phyloP scores from a whole-genome alignment of 2,113 vertebrate genomes.

The Grammomys surdaster region DNA sequence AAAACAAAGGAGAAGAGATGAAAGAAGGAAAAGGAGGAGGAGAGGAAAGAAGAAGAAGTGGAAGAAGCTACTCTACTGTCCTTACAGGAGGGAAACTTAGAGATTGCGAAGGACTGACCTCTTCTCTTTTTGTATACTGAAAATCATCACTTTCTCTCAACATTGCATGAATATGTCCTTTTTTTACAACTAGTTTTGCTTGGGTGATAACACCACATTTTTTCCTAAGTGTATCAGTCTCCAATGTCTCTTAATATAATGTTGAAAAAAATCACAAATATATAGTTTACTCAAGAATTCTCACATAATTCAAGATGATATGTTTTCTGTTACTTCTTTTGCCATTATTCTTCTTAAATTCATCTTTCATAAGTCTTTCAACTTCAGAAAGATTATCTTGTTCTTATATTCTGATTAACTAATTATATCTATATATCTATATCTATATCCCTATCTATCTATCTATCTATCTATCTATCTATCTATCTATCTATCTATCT shows the following conservation, averaged over 20 bases:
- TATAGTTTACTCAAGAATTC: neutral
- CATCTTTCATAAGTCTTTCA: neutral
- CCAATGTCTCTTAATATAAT: neutral
- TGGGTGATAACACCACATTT: neutral
- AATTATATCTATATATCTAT: neutral
- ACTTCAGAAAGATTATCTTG: neutral
- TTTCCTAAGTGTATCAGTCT: neutral
- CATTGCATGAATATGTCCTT: neutral
- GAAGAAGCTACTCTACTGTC: neutral
- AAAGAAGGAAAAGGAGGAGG: neutral
- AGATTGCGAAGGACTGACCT: neutral
- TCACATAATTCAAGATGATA: neutral
- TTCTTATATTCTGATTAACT: neutral
- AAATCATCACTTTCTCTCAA: conserved; percentile 12
- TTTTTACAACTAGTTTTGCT: conserved; percentile 2
- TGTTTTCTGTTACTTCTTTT: neutral
- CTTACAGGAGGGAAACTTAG: neutral
- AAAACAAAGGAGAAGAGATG: neutral
- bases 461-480: neutral
- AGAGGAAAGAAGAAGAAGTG: no score
- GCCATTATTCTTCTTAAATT: neutral
- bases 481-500: no score
- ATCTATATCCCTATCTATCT: neutral
- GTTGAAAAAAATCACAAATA: conserved; percentile 7
- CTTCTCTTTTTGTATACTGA: neutral